These are phyloP conservation scores for Apistogramma diplotaenia DNA, from an alignment of 2,113 vertebrate species.

Conservation along the genomic window DNA sequence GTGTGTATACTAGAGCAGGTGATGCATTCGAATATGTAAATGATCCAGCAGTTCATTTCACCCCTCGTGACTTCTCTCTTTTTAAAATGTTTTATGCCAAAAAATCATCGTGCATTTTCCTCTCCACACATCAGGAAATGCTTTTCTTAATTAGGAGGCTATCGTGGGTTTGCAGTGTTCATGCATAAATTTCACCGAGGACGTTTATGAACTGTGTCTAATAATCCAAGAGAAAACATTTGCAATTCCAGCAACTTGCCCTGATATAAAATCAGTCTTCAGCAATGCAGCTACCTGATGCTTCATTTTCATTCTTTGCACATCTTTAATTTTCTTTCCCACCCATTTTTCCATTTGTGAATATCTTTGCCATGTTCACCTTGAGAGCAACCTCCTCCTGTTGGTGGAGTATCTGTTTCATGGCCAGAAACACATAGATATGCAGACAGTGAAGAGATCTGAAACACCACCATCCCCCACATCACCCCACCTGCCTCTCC, in stretches of 20 bases:
- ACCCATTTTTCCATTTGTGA: not conserved
- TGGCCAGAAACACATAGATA: conserved; percentile 35
- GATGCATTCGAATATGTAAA: too few relatives aligned
- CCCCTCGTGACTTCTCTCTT: too few relatives aligned
- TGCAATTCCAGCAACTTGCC: not conserved
- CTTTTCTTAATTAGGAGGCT: not conserved
- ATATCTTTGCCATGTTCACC: conserved; percentile 44
- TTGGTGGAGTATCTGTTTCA: conserved; percentile 58
- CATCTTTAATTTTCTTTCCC: conserved; percentile 4
- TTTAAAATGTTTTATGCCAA: too few relatives aligned
- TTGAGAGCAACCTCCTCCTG: conserved; percentile 46
- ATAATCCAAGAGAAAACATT: not conserved
- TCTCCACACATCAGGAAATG: not conserved
- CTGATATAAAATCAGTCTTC: not conserved
- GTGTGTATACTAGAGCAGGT: too few relatives aligned
- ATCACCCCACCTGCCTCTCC: not conserved
- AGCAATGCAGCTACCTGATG: not conserved
- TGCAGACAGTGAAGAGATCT: conserved; percentile 46
- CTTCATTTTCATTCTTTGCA: conserved; percentile 15
- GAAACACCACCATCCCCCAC: not conserved
- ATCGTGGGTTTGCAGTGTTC: not conserved
- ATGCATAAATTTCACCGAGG: not conserved
- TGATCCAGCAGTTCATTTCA: too few relatives aligned
- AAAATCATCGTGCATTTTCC: not conserved
- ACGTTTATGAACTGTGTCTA: not conserved